phyloP scores from a whole-genome alignment of 2,888 invertebrate genomes.

The Caenorhabditis drosophilae region DNA sequence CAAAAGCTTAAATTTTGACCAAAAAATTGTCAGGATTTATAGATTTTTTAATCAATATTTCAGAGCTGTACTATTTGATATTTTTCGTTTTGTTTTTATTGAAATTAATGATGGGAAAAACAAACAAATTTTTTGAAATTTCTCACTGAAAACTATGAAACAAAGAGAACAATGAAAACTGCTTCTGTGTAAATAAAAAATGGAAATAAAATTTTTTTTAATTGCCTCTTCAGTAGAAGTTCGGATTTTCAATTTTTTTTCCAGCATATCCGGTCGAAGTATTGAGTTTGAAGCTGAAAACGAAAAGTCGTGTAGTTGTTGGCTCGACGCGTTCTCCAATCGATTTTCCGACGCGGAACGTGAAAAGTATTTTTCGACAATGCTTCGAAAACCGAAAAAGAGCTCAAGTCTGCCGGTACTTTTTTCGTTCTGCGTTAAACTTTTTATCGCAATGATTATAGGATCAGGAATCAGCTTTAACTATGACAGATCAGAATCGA shows the following conservation, averaged over 20 bases:
- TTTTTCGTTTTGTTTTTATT: no score
- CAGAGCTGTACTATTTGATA: no score
- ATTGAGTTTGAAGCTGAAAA: constrained; percentile 72
- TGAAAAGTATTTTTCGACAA: constrained; percentile 21
- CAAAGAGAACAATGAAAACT: constrained; percentile 34
- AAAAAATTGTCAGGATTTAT: no score
- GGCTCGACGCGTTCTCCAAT: constrained; percentile 72
- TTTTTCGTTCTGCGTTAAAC: background rate
- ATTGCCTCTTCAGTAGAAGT: background rate
- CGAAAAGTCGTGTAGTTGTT: constrained; percentile 73
- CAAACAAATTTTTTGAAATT: background rate
- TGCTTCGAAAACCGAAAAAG: constrained; percentile 22
- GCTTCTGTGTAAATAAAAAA: constrained; percentile 28
- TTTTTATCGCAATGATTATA: constrained; percentile 8
- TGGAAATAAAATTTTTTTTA: constrained; percentile 1
- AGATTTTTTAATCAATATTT: no score
- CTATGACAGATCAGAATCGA: constrained; percentile 20
- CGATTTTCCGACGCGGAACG: constrained; percentile 30
- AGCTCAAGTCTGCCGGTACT: constrained; percentile 31
- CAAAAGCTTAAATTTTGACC: background rate
- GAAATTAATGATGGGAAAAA: no score
- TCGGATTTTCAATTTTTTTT: constrained; percentile 18
- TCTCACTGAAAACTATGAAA: constrained; percentile 14
- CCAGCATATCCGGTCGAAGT: constrained; percentile 59
- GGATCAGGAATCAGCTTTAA: constrained; percentile 26